phyloP scores from a whole-genome alignment of 2,797 vertebrate species.

The Rhynchotus rufescens region DNA sequence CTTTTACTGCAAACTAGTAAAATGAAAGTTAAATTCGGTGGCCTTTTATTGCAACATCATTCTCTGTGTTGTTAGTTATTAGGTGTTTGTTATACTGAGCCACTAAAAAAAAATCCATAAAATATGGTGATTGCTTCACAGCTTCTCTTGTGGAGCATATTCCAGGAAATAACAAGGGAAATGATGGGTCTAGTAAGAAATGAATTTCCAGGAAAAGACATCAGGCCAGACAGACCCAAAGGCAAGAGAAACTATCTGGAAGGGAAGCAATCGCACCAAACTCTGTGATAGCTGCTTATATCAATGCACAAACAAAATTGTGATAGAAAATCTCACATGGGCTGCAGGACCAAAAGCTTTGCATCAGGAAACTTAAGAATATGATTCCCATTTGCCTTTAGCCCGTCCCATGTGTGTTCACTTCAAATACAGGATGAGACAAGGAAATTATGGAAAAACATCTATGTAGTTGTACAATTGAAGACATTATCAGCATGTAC shows the following conservation, averaged over 20 bases:
- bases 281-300: background rate
- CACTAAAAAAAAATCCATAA: background rate
- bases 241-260: background rate
- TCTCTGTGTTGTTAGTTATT: background rate
- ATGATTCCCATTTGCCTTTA: background rate
- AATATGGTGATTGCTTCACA: background rate
- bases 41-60: constrained; percentile 22
- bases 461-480: background rate
- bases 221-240: background rate
- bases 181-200: background rate
- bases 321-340: background rate
- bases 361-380: background rate
- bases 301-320: background rate
- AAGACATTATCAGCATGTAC: background rate
- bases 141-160: background rate
- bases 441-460: background rate
- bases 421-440: background rate
- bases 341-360: background rate
- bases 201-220: background rate
- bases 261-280: background rate
- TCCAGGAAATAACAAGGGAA: constrained; percentile 1
- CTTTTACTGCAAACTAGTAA: background rate
- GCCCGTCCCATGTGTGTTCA: background rate
- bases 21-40: background rate
- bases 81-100: background rate